Evolutionary conservation across 2,797 vertebrate species (phyloP), one percentile per base, ranked within the genome.

Genomic region (Denticeps clupeoides): DNA sequence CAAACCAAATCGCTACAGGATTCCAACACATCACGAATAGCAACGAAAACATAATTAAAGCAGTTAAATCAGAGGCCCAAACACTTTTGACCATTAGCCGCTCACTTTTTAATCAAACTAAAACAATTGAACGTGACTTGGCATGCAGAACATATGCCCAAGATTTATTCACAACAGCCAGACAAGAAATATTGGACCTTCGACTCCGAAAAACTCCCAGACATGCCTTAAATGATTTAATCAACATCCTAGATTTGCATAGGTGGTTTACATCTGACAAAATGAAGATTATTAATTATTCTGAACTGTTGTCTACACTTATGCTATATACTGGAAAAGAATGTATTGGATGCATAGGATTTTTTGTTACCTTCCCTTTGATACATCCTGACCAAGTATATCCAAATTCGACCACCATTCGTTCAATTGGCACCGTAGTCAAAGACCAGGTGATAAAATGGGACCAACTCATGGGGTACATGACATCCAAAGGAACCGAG

Each of bases 101-200:
- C 7, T 7, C 23, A 2, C 5, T 41, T 1, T 31, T 41, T 15
- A 46, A 47, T 29, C 43, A 41, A 25, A 47, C 44, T 15, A 16
- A 26, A 8, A 47, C 32, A 18, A 16, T 53, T 1, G 24, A 47
- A 10, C 35, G 7, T 13, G 43, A 47, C 18, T 21, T 24, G 23
- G 45, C 45, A 9, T 47, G 45, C 11, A 42, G 19, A 32, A 16
- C n/a, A 3, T 47, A 33, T 47, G 51, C 51, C 18, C 33, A 54
- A 27, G 38, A 51, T 29, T 18, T 47, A 12, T 51, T 24, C 7
- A 32, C 43, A 18, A 25, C 27, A 4, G 27, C 55, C 4, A 29
- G 23, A 26, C 55, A 51, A 8, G 38, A 58, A 4, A 43, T 58
- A 5, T 18, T 51, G 4, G 38, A 57, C 7, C 27, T 57, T 3